Evolutionary conservation across 2,113 vertebrate genomes (phyloP).

Genomic region (Centropristis striata): DNA sequence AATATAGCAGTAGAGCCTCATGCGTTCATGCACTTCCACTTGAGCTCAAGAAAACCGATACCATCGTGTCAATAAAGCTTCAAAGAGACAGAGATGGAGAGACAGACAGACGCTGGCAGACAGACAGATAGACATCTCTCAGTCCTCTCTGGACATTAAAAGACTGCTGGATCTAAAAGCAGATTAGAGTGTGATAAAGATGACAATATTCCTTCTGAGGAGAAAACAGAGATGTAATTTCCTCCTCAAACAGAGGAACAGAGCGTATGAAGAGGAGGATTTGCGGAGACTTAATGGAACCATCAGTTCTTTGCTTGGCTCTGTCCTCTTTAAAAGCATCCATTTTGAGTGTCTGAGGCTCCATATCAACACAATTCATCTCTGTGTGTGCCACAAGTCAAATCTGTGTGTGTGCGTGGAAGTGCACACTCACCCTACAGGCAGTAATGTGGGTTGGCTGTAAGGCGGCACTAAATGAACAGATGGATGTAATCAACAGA

Average conservation of each 20-base stretch:
- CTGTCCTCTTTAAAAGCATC: slow-evolving; percentile 62
- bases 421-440: slow-evolving; percentile 23
- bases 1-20: too few relatives aligned
- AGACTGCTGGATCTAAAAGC: slow-evolving; percentile 60
- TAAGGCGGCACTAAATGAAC: slow-evolving; percentile 51
- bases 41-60: background rate
- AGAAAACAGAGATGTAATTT: slow-evolving; percentile 69
- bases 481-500: slow-evolving; percentile 64
- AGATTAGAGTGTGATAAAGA: slow-evolving; percentile 52
- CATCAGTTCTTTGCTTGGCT: slow-evolving; percentile 50
- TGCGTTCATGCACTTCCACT: background rate
- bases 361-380: slow-evolving; percentile 54
- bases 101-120: slow-evolving; percentile 14
- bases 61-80: slow-evolving; percentile 1
- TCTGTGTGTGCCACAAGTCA: background rate
- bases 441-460: slow-evolving; percentile 35
- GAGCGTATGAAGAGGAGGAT: slow-evolving; percentile 33
- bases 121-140: slow-evolving; percentile 36
- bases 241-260: slow-evolving; percentile 44
- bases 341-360: slow-evolving; percentile 25
- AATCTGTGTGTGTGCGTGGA: slow-evolving; percentile 7
- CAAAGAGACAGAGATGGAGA: slow-evolving; percentile 8
- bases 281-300: slow-evolving; percentile 74
- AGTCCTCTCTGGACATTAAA: slow-evolving; percentile 44
- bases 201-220: slow-evolving; percentile 44